Evolutionary conservation across 2,797 vertebrate species (phyloP).

Genomic region (Pristis pectinata): DNA sequence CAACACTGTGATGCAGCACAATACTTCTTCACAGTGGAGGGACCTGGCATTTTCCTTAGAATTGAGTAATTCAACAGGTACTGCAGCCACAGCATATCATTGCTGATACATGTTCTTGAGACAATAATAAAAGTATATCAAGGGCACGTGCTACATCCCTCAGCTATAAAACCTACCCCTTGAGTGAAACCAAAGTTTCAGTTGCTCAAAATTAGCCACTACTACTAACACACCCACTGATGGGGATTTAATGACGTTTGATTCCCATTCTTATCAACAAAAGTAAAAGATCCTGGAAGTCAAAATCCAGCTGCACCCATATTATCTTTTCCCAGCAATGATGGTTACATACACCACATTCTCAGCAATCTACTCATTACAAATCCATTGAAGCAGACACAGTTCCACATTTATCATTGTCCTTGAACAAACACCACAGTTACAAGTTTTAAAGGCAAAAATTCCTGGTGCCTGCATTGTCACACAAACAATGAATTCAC

Average conservation of each 20-base stretch:
- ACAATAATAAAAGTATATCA: not conserved
- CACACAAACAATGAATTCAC: not conserved
- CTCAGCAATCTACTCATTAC: not conserved
- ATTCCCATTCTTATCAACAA: not conserved
- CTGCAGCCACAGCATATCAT: no score
- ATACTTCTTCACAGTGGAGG: not conserved
- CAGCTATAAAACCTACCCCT: not conserved
- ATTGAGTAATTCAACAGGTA: not conserved
- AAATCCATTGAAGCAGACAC: not conserved
- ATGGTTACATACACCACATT: not conserved
- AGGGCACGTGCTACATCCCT: not conserved
- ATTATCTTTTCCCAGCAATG: not conserved
- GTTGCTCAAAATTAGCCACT: not conserved
- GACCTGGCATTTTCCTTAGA: not conserved
- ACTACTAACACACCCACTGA: not conserved
- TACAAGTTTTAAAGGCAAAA: constrained; percentile 18
- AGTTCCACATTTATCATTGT: not conserved
- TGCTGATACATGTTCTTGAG: not conserved
- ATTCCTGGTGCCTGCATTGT: not conserved
- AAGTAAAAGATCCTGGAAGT: no score
- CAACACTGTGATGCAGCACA: no score
- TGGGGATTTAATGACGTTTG: not conserved
- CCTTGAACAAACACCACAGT: not conserved
- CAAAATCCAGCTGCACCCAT: not conserved
- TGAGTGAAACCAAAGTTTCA: not conserved